Evolutionary conservation across 1,140 invertebrate species (phyloP).

Genomic region (Mylabris phalerata): DNA sequence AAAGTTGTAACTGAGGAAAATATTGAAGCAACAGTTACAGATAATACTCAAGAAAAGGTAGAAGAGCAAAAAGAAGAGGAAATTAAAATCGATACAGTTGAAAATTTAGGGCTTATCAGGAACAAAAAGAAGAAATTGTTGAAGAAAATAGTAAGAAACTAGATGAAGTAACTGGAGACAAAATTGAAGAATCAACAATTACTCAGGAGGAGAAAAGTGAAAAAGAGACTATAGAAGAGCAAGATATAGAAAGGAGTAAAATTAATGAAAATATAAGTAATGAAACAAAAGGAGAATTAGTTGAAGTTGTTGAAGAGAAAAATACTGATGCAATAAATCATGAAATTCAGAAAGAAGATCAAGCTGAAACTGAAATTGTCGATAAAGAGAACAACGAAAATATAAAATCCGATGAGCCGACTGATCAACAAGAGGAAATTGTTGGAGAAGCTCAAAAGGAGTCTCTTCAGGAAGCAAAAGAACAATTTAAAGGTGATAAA

Average conservation of each 20-base stretch:
- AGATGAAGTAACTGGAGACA: conserved; percentile 33
- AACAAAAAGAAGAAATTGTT: conserved; percentile 2
- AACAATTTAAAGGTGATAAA: too few species aligned
- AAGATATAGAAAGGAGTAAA: too few species aligned
- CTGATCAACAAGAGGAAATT: conserved; percentile 1
- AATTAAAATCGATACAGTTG: conserved; percentile 24
- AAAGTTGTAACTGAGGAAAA: too few species aligned
- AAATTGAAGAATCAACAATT: neutral
- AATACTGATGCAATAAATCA: neutral
- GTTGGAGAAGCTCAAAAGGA: neutral
- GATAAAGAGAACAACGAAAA: conserved; percentile 24
- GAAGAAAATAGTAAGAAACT: conserved; percentile 21
- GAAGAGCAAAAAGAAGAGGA: conserved; percentile 8
- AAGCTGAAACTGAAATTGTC: conserved; percentile 25
- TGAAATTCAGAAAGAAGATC: conserved; percentile 19
- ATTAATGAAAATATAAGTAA: too few species aligned
- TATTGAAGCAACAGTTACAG: conserved; percentile 9
- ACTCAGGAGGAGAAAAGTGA: too few species aligned
- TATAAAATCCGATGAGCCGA: conserved; percentile 23
- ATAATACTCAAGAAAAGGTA: conserved; percentile 16
- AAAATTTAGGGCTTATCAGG: conserved; percentile 11
- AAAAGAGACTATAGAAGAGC: too few species aligned
- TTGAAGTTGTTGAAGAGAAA: neutral
- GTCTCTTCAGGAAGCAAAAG: too few species aligned
- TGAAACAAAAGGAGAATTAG: too few species aligned